Conservation (phyloP, 2,888 invertebrate species). For the Tiliacea aurago region DNA sequence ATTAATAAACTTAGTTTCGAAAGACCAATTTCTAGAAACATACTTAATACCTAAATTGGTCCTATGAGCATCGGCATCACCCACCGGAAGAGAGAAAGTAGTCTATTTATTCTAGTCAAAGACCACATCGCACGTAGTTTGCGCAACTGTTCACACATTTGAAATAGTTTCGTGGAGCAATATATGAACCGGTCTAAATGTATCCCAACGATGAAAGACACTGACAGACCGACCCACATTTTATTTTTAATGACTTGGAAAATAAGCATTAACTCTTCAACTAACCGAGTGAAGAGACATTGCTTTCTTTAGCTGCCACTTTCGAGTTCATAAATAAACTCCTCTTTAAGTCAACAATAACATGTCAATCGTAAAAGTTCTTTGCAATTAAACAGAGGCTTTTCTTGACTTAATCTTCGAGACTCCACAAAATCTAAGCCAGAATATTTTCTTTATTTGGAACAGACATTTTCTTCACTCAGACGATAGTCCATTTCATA, state of each 20-base stretch:
- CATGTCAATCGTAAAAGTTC: conserved; percentile 7
- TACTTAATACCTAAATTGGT: not conserved
- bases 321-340: conserved; percentile 12
- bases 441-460: no score
- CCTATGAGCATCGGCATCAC: not conserved
- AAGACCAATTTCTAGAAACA: conserved; percentile 28
- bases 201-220: conserved; percentile 48
- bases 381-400: not conserved
- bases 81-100: conserved; percentile 15
- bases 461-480: no score
- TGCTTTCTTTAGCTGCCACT: conserved; percentile 18
- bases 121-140: conserved; percentile 18
- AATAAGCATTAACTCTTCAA: conserved; percentile 30
- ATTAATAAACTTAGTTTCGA: not conserved
- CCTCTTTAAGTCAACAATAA: not conserved
- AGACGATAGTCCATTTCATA: not conserved
- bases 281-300: conserved; percentile 6
- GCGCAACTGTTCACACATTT: conserved; percentile 46
- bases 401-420: not conserved
- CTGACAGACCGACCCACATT: conserved; percentile 54
- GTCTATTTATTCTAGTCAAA: conserved; percentile 5
- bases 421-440: not conserved
- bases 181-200: conserved; percentile 56
- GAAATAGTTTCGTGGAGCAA: conserved; percentile 43
- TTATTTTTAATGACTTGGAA: conserved; percentile 41